Evolutionary conservation across 2,797 vertebrate species (phyloP).

Genomic region (Onychomys torridus): DNA sequence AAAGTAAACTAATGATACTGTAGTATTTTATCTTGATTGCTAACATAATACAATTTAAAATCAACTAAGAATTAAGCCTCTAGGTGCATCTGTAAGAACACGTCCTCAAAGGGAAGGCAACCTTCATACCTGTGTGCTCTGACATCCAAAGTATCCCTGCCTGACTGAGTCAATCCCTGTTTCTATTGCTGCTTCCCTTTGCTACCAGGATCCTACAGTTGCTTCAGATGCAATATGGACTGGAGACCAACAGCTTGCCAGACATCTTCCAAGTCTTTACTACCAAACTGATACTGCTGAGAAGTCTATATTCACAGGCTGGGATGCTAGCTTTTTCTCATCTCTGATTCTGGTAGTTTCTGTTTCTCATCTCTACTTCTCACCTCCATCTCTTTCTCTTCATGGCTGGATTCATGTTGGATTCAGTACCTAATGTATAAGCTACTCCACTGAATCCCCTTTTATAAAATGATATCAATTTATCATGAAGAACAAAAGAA

Average conservation of each 20-base stretch:
- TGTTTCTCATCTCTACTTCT: background rate
- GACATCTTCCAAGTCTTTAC: background rate
- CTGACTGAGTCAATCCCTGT: background rate
- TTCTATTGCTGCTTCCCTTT: background rate
- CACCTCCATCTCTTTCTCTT: too few relatives aligned
- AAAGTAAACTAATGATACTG: background rate
- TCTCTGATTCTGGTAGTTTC: background rate
- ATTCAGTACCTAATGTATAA: background rate
- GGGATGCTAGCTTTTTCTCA: background rate
- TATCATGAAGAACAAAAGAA: constrained; percentile 58
- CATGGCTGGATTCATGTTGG: too few relatives aligned
- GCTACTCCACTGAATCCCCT: background rate
- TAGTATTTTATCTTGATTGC: background rate
- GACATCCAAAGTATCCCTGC: background rate
- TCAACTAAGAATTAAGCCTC: background rate
- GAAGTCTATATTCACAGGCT: background rate
- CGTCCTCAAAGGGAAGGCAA: background rate
- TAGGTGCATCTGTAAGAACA: background rate
- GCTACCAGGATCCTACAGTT: too few relatives aligned
- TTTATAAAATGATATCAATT: constrained; percentile 57
- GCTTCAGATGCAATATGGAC: background rate
- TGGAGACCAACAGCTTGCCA: background rate
- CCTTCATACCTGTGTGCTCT: background rate
- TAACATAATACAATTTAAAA: background rate
- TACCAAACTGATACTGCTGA: background rate